phyloP scores from a whole-genome alignment of 2,113 vertebrate species.

The Oplegnathus fasciatus region DNA sequence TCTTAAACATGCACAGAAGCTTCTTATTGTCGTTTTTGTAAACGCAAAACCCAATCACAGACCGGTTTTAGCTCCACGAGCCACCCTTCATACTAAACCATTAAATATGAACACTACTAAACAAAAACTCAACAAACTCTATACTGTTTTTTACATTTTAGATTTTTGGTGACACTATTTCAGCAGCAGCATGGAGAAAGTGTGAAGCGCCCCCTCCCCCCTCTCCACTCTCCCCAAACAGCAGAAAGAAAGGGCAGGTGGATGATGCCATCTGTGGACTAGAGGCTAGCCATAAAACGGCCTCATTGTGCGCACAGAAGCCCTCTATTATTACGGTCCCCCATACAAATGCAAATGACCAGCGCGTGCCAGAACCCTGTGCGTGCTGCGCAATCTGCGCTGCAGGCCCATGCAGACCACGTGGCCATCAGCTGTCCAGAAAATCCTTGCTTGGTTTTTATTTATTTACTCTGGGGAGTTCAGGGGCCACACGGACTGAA shows the following conservation, averaged over 20 bases:
- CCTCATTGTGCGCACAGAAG: slow-evolving; percentile 80
- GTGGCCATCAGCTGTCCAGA: slow-evolving; percentile 75
- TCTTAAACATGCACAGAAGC: neutral
- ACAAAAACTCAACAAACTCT: neutral
- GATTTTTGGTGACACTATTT: slow-evolving; percentile 32
- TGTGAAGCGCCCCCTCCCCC: slow-evolving; percentile 31
- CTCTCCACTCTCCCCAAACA: neutral
- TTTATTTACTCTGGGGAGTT: slow-evolving; percentile 67
- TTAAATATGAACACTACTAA: neutral
- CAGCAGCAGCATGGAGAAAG: slow-evolving; percentile 50
- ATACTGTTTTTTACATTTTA: neutral
- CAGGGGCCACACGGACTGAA: slow-evolving; percentile 5
- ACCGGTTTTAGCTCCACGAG: neutral
- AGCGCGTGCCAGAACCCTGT: slow-evolving; percentile 85
- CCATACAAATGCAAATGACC: slow-evolving; percentile 85
- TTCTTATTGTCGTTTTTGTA: neutral
- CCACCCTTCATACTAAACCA: neutral
- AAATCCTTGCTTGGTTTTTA: slow-evolving; percentile 39
- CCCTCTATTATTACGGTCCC: slow-evolving; percentile 74
- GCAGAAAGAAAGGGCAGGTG: slow-evolving; percentile 81
- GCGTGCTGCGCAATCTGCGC: slow-evolving; percentile 71
- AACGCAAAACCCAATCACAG: neutral
- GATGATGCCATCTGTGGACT: slow-evolving; percentile 84
- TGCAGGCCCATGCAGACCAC: slow-evolving; percentile 64
- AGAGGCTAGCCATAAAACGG: slow-evolving; percentile 74